Base-by-base conservation (phyloP, 2,888 invertebrate genomes). In the Strigamia maritima region DNA sequence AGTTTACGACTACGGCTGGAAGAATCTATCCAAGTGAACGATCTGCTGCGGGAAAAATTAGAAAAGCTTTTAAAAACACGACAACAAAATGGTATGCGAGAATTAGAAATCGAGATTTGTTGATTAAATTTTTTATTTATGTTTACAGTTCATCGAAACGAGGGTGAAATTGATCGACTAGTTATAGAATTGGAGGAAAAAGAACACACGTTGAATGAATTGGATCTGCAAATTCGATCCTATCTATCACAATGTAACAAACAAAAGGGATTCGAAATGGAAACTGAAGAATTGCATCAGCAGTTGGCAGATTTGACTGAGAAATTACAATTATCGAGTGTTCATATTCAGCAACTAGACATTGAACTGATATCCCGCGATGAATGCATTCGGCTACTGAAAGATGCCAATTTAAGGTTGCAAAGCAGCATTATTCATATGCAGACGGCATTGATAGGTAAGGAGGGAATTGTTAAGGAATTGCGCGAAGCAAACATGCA, bases 371-470 rank as follows among this genome's bases (percentile, higher is more conserved):
- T 31, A 12, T 16, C 10, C 2, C 22, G 24, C 7, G 44, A 77
- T 3, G 44, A 77, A 12, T 6, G 19, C 16, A n/a, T 7, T 31
- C n/a, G 16, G 22, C 77, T n/a, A 19, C 28, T 77, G 3, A 77
- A 77, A 28, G 22, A 38, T 12, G 28, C 40, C 14, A 77, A 77
- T 44, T 16, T 35, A 1, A 7, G 77, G n/a, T 22, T 77, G 40
- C 77, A 77, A 44, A 77, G 16, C 24, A 77, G 77, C 44, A 22
- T 77, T 7, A 7, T 38, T 19, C 40, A 77, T 1, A 4, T 77
- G 19, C 77, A 77, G 49, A 40, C 44, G 22, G 38, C 77, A 10
- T 19, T 77, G 77, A 77, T 14, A 1, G 44, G 6, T 44, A 77
- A 77, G n/a, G 77, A 77, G 16, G 22, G 10, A 1, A 19, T 77